Evolutionary conservation across 2,797 vertebrate genomes (phyloP).

Genomic region (Eulemur rubriventer): DNA sequence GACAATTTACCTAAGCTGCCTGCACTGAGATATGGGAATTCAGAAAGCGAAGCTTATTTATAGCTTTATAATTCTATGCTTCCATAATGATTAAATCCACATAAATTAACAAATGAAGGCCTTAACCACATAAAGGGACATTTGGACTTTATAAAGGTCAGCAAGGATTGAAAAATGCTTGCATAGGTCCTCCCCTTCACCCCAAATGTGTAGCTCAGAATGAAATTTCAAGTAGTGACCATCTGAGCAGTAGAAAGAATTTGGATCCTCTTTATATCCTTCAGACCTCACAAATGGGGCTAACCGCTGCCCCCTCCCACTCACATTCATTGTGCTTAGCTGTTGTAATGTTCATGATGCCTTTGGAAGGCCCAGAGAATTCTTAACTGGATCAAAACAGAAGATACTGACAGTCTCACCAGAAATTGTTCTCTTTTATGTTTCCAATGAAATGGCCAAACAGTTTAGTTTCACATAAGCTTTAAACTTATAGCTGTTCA

Average conservation of each 20-base stretch:
- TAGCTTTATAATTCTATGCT: neutral
- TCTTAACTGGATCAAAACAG: neutral
- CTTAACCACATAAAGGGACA: neutral
- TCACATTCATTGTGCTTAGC: neutral
- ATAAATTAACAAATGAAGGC: neutral
- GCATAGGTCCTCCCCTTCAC: neutral
- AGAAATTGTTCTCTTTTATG: neutral
- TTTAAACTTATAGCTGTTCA: neutral
- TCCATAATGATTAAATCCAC: neutral
- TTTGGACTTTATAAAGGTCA: neutral
- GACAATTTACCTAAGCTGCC: neutral
- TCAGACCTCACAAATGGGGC: neutral
- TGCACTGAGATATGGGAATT: neutral
- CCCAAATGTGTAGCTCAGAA: neutral
- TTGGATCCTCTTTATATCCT: neutral
- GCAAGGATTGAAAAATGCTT: neutral
- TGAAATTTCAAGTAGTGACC: slow-evolving; percentile 10
- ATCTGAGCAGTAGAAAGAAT: neutral
- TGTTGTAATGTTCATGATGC: neutral
- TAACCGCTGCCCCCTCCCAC: too few species aligned
- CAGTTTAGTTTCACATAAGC: slow-evolving; percentile 9
- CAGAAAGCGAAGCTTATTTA: neutral
- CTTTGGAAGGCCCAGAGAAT: neutral
- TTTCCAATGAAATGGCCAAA: slow-evolving; percentile 17
- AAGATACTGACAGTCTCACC: neutral